Base-by-base conservation (phyloP, 2,888 invertebrate species). In the Myopa tessellatipennis region DNA sequence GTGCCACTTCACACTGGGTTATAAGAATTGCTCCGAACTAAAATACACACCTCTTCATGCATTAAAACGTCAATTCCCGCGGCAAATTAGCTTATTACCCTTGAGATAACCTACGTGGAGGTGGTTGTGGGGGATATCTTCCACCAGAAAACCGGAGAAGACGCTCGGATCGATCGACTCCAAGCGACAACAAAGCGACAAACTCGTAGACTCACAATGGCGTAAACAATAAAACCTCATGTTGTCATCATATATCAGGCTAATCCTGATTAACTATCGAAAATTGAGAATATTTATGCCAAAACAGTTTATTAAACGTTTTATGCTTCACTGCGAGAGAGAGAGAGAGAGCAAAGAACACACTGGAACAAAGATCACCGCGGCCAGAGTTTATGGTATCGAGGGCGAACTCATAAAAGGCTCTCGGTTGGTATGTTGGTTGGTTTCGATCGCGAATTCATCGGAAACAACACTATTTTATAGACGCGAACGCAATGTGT, bases 181-280 rank as follows among this genome's bases (percentile, higher is more conserved):
- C 73, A 26, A 26, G 34, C 12, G n/a, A 34, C 26, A 4, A 58
- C n/a, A 8, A 71, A 71, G 71, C 6, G 4, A 61, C 58, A 71
- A 55, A 71, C 38, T 38, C 10, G 40, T 45, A 4, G 65, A 65
- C 36, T 55, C 61, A 40, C 69, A 75, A 75, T 75, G 75, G 58
- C 69, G 60, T 50, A 60, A 75, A 74, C 84, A 84, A 82, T 82
- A 84, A 83, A 81, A 81, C 76, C 76, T 70, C 73, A 70, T 78
- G 78, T 82, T 85, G 85, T 85, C 85, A 85, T 83, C 85, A 84
- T 85, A 85, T 85, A 84, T 85, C 85, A 85, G 83, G 80, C 80
- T 85, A 85, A 85, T 82, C 83, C 85, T 85, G 85, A 85, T 85
- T 85, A 85, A 85, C 85, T 85, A 85, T 85, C 78, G 78, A 78